Conservation (phyloP, 2,888 invertebrate genomes). For the Drosophila bunnanda region DNA sequence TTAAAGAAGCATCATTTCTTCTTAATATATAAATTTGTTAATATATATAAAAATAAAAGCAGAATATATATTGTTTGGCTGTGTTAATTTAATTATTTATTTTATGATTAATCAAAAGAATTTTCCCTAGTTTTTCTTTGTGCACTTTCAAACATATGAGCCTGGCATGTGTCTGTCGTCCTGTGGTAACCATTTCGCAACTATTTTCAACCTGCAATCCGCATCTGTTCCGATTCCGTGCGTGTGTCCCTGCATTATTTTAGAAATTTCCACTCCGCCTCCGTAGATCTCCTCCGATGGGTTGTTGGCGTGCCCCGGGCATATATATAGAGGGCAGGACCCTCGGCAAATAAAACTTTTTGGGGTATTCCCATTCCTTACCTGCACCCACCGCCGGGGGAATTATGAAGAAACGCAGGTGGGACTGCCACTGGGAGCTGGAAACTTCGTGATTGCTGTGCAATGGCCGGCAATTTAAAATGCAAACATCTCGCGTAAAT, state of each 20-base stretch:
- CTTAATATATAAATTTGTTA: not conserved
- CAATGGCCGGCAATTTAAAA: slow-evolving; percentile 43
- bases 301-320: slow-evolving; percentile 20
- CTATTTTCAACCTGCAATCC: slow-evolving; percentile 23
- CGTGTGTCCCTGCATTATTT: slow-evolving; percentile 40
- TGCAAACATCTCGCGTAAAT: slow-evolving; percentile 44
- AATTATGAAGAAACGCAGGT: slow-evolving; percentile 39
- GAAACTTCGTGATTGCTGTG: slow-evolving; percentile 34
- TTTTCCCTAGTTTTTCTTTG: not conserved
- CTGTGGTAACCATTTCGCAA: slow-evolving; percentile 23
- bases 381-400: slow-evolving; percentile 8
- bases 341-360: slow-evolving; percentile 19
- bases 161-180: slow-evolving; percentile 9
- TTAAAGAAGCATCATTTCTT: too few species aligned
- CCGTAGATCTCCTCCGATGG: slow-evolving; percentile 14
- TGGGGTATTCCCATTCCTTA: not conserved
- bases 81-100: not conserved
- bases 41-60: too few species aligned
- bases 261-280: slow-evolving; percentile 25
- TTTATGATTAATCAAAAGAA: not conserved
- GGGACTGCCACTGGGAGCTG: slow-evolving; percentile 18
- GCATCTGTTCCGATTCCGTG: slow-evolving; percentile 18
- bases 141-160: not conserved
- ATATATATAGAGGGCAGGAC: slow-evolving; percentile 4
- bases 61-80: accelerated